Percentiles rank a stretch among this genome's conserved stretches.
phyloP scores from a whole-genome alignment of 2,888 invertebrate species.

The Anodontia alba region DNA sequence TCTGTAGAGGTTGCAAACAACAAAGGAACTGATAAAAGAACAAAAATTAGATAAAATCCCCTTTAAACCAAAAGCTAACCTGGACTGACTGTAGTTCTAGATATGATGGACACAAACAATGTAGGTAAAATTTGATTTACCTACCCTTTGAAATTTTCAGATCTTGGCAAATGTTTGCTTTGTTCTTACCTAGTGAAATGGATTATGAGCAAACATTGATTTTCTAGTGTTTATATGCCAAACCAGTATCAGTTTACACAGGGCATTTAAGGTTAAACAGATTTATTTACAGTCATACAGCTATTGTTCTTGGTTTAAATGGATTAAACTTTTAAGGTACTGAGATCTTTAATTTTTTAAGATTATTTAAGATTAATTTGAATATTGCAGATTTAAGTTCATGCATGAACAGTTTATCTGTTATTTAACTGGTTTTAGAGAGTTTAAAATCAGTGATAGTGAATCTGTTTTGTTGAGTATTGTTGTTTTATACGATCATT shows the following conservation, averaged over 20 bases:
- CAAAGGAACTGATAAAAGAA: too few species aligned
- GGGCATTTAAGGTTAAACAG: conserved; percentile 13
- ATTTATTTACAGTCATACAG: conserved; percentile 1
- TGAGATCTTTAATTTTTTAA: neutral
- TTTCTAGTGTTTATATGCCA: conserved; percentile 5
- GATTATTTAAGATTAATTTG: neutral
- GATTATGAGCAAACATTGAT: conserved; percentile 6
- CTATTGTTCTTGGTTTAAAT: neutral
- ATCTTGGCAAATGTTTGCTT: conserved; percentile 25
- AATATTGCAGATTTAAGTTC: too few species aligned
- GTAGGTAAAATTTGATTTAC: neutral
- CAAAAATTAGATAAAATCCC: too few species aligned
- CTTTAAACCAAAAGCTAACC: neutral
- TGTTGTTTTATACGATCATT: too few species aligned
- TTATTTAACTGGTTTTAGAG: too few species aligned
- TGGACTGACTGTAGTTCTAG: neutral
- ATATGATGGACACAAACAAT: too few species aligned
- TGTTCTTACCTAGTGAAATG: conserved; percentile 38
- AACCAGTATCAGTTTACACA: neutral
- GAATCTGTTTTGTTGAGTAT: too few species aligned
- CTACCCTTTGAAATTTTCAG: neutral
- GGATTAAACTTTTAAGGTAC: neutral
- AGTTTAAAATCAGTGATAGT: too few species aligned
- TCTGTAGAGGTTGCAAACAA: too few species aligned
- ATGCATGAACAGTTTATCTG: too few species aligned